phyloP scores from a whole-genome alignment of 2,797 vertebrate genomes.

The Euthynnus affinis region DNA sequence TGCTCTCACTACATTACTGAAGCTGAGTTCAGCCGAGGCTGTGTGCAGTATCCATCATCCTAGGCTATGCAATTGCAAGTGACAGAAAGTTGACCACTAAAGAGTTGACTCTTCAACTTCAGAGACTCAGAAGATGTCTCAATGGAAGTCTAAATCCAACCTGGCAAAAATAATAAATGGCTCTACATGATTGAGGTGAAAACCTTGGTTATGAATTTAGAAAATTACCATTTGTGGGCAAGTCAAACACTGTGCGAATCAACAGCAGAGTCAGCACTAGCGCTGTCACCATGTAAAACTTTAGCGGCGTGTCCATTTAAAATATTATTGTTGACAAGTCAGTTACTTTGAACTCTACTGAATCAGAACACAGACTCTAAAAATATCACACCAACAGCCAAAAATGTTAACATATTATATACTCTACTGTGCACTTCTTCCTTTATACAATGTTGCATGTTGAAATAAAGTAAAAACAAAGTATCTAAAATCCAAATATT shows the following conservation, averaged over 20 bases:
- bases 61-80: conserved; percentile 55
- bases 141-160: conserved; percentile 52
- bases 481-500: conserved; percentile 11
- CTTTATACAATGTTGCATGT: not conserved
- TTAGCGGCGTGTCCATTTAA: conserved; percentile 31
- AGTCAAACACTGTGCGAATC: conserved; percentile 43
- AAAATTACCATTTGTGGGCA: conserved; percentile 44
- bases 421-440: not conserved
- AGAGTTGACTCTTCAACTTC: conserved; percentile 65
- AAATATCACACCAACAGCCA: conserved; percentile 17
- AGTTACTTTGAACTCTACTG: conserved; percentile 18
- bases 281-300: conserved; percentile 30
- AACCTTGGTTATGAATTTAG: conserved; percentile 49
- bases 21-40: conserved; percentile 66
- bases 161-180: conserved; percentile 61
- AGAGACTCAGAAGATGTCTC: conserved; percentile 60
- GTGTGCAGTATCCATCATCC: conserved; percentile 64
- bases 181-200: conserved; percentile 47
- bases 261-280: conserved; percentile 52
- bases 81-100: conserved; percentile 69
- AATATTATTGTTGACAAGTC: conserved; percentile 49
- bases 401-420: not conserved
- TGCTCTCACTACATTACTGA: conserved; percentile 51
- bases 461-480: conserved; percentile 21
- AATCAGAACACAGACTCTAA: conserved; percentile 18